Base-by-base conservation (phyloP, 2,888 invertebrate species). In the Rotaria sp. region DNA sequence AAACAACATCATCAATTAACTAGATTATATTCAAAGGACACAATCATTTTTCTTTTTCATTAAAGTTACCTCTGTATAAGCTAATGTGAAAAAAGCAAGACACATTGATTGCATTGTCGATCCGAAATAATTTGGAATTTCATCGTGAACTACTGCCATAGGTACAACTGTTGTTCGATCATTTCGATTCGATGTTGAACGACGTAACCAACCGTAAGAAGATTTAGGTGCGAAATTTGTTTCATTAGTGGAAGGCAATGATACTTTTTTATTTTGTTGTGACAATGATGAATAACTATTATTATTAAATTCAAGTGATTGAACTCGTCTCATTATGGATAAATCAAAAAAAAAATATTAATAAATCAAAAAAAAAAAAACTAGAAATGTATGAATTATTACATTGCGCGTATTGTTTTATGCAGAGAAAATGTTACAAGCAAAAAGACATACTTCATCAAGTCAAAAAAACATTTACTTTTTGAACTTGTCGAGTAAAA, bases 51-150 rank as follows among this genome's bases (percentile, higher is more conserved):
- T 30, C 30, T 2, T 30, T 30, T 35, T 24, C 0, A 15, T 35
- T 15, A 15, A 30, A 15, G 35, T n/a, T 67, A 67, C 67, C 67
- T 67, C 67, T 30, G 18, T 18, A 67, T 67, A 67, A 30, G 67
- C 67, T 30, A 67, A 35, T 67, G 67, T 67, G 35, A 67, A 67
- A n/a, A 67, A 35, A 13, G 67, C n/a, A 1, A 67, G 67, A 35
- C 67, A 67, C 67, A 67, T 67, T 13, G 67, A 67, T 67, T 67
- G 67, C 67, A 67, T 67, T 15, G 67, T 35, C 15, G 67, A 67
- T 15, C 35, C 67, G 35, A 35, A 67, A 67, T 67, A 67, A 67
- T 67, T 67, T 1, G 67, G 67, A 67, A 67, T 67, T 15, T 67
- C 67, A 67, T 35, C 30, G 35, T 30, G n/a, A 67, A 67, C 10